These are phyloP conservation scores for Rhyacophila evoluta DNA, from an alignment of 2,888 invertebrate genomes.

Conservation along the genomic window DNA sequence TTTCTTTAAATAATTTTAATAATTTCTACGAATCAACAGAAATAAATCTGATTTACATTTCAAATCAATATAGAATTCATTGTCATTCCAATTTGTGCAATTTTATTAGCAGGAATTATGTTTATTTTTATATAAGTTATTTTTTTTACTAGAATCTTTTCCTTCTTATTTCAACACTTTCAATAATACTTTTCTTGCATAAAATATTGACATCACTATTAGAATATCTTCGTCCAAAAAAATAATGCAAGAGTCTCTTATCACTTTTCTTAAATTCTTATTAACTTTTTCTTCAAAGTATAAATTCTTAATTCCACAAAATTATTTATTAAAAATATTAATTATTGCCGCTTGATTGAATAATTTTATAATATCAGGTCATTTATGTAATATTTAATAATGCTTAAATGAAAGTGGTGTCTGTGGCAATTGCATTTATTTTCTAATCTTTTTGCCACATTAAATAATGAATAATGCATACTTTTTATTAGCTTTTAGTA, in stretches of 20 bases:
- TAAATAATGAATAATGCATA: conserved; percentile 30
- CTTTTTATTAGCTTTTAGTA: conserved; percentile 42
- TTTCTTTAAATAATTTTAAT: neutral
- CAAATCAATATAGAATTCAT: conserved; percentile 8
- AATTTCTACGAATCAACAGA: neutral
- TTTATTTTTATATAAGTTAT: conserved; percentile 22
- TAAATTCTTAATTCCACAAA: too few relatives aligned
- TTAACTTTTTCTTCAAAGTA: too few relatives aligned
- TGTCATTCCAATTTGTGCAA: conserved; percentile 29
- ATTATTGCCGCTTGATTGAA: too few relatives aligned
- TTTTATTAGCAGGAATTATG: neutral
- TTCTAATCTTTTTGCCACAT: neutral
- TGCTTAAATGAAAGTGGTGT: neutral
- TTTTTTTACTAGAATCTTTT: neutral
- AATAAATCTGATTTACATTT: neutral
- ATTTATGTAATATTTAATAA: neutral
- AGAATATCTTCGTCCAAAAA: too few relatives aligned
- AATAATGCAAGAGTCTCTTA: too few relatives aligned
- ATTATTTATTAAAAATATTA: too few relatives aligned
- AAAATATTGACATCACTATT: neutral
- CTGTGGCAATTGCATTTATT: conserved; percentile 17
- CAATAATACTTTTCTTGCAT: neutral
- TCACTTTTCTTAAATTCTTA: neutral
- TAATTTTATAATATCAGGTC: too few relatives aligned
- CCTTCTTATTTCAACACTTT: neutral